Conservation (phyloP, 2,113 vertebrate genomes). For the Carlito syrichta region DNA sequence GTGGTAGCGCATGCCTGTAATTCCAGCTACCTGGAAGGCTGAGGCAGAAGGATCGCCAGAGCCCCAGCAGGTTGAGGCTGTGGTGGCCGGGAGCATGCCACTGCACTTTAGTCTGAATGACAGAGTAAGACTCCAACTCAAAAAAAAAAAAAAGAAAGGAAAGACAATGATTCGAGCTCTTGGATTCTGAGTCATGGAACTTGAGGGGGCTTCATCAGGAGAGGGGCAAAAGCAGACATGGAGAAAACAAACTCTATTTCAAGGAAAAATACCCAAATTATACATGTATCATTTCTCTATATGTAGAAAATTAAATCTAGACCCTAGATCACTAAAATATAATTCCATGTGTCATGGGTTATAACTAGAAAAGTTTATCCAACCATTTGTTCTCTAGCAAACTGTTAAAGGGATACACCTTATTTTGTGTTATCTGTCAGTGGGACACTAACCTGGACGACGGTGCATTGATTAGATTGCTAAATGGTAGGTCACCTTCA, state of each 20-base stretch:
- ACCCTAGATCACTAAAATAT: not conserved
- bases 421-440: not conserved
- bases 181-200: conserved; percentile 44
- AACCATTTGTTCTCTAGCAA: conserved; percentile 2
- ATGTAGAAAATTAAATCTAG: not conserved
- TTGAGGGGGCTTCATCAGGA: conserved; percentile 18
- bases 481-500: not conserved
- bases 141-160: too few species aligned
- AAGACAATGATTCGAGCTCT: conserved; percentile 21
- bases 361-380: conserved; percentile 1
- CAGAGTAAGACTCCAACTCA: too few species aligned
- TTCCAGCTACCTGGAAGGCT: too few species aligned
- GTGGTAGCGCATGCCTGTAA: too few species aligned
- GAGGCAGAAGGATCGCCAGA: too few species aligned
- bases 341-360: not conserved
- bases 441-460: not conserved
- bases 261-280: not conserved
- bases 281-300: conserved; percentile 3
- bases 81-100: too few species aligned
- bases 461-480: not conserved
- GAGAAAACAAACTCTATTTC: conserved; percentile 10
- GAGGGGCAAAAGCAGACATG: conserved; percentile 29
- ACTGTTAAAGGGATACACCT: not conserved
- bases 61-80: too few species aligned
- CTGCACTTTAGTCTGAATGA: too few species aligned